Base-by-base conservation (phyloP, 2,888 invertebrate genomes). In the Aspidiotus destructor region DNA sequence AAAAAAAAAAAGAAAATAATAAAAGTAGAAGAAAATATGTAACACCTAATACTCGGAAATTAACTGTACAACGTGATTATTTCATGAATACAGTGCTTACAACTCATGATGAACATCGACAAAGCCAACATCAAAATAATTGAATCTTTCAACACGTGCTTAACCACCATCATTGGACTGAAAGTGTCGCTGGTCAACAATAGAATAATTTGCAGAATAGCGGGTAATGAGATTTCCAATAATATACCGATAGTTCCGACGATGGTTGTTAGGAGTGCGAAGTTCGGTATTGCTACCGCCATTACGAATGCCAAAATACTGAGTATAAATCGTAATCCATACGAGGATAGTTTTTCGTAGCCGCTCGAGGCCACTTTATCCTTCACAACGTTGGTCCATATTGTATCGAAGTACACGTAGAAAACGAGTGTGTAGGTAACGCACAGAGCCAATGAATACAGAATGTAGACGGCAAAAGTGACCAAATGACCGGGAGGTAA, bases 401-500 rank as follows among this genome's bases (percentile, higher is more conserved):
- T 2, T 6, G 28, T 63, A 11, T 53, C 53, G 13, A 63, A 63
- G 8, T 40, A n/a, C 9, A 44, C 16, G 63, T 55, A 63, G 9
- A 55, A 41, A 11, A 41, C 15, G 15, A 63, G 41, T n/a, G 52
- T 53, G 41, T 54, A 63, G 7, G 63, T 41, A n/a, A 55, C 16
- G 10, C 52, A 8, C 41, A 63, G n/a, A 8, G 52, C 41, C 7
- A 54, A 40, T 16, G 63, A 40, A 17, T 55, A 63, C 13, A 65
- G 48, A 15, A 65, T 7, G 7, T 57, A 8, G 16, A 58, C 58
- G 7, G 55, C 6, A 7, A 48, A 28, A 3, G 42, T 17, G 11
- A 65, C 10, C 13, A 55, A 17, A 57, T 58, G 16, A 13, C 42
- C 17, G n/a, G 58, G 5, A 0, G 88, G 87, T 70, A 97, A 79